A percentile compares a stretch with the other conserved stretches of the same genome.
phyloP scores from a whole-genome alignment of 2,888 invertebrate species.

The Melanostoma scalare region DNA sequence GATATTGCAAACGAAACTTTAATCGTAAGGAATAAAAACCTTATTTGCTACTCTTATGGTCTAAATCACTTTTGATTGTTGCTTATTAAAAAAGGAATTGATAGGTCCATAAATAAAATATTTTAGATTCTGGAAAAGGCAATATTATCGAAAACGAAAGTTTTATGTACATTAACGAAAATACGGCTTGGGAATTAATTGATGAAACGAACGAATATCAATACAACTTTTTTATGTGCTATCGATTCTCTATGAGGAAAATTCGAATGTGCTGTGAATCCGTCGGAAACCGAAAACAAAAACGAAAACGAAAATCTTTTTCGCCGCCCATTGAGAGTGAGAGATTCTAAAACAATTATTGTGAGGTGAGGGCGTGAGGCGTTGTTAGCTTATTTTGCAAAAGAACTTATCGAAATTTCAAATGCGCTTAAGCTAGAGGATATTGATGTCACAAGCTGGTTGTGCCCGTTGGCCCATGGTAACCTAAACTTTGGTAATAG shows the following conservation, averaged over 20 bases:
- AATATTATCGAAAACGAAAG: conserved; percentile 43
- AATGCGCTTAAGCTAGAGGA: conserved; percentile 90
- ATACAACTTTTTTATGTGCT: conserved; percentile 35
- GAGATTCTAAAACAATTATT: conserved; percentile 59
- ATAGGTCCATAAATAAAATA: conserved; percentile 62
- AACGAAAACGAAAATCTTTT: conserved; percentile 38
- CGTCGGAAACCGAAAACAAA: conserved; percentile 48
- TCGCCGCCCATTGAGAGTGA: conserved; percentile 37
- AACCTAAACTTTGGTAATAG: conserved; percentile 92
- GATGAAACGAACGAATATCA: conserved; percentile 36
- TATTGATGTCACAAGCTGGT: conserved; percentile 95
- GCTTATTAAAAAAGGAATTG: conserved; percentile 72
- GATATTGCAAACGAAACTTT: conserved; percentile 15
- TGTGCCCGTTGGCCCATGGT: conserved; percentile 87
- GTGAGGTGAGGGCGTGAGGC: conserved; percentile 46
- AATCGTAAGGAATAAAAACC: conserved; percentile 22
- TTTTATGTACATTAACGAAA: conserved; percentile 59
- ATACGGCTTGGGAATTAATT: conserved; percentile 39
- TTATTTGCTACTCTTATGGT: conserved; percentile 76
- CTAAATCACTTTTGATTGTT: conserved; percentile 81
- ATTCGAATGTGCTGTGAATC: conserved; percentile 43
- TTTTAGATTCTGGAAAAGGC: conserved; percentile 64
- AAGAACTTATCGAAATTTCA: conserved; percentile 47
- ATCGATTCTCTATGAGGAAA: conserved; percentile 40
- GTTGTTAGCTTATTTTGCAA: conserved; percentile 59